A percentile compares a stretch with the other conserved stretches of the same genome.
phyloP scores from a whole-genome alignment of 2,113 vertebrate genomes.

The Otolemur garnettii region DNA sequence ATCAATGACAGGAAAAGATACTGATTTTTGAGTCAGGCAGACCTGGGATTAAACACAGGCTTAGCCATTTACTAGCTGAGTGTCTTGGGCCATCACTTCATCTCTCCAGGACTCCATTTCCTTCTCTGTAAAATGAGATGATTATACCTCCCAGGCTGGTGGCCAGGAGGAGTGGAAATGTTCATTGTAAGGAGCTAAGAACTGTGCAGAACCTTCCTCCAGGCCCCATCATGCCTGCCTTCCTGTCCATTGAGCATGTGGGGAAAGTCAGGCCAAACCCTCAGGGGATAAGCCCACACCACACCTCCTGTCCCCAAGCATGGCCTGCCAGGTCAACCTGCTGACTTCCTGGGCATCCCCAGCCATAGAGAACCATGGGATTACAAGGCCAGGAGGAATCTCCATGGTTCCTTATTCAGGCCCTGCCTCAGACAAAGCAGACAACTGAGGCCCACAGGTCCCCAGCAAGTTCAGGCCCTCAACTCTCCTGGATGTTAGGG shows the following conservation, averaged over 20 bases:
- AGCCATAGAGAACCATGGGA: background rate
- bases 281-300: background rate
- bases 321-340: background rate
- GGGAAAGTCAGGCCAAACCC: background rate
- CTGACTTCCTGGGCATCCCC: background rate
- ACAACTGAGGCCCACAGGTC: background rate
- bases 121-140: background rate
- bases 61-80: background rate
- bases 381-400: background rate
- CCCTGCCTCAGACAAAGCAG: background rate
- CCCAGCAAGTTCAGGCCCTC: background rate
- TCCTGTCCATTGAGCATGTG: background rate
- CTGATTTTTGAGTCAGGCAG: background rate
- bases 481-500: fast-evolving
- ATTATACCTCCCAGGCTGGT: background rate
- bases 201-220: background rate
- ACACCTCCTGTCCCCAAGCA: fast-evolving
- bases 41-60: background rate
- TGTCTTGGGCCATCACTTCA: background rate
- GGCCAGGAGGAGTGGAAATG: background rate
- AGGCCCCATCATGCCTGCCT: background rate
- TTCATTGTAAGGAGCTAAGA: background rate
- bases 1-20: background rate
- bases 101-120: background rate
- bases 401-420: fast-evolving